Percentiles rank a stretch among this genome's conserved stretches.
phyloP scores from a whole-genome alignment of 2,797 vertebrate genomes.

The Acanthopagrus latus region DNA sequence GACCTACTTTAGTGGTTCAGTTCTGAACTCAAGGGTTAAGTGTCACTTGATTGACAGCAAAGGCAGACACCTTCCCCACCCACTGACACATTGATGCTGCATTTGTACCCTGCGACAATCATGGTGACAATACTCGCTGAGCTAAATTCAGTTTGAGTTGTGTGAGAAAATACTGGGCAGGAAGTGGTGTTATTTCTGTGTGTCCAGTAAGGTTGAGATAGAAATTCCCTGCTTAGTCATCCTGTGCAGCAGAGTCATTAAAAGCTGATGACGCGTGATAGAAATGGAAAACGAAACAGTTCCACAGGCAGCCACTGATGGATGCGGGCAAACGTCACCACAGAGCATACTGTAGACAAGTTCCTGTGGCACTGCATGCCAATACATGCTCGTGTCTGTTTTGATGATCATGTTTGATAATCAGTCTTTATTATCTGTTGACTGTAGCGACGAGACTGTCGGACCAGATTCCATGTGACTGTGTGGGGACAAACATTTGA shows the following conservation, averaged over 20 bases:
- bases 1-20: too few species aligned
- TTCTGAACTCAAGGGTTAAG: too few species aligned
- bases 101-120: too few species aligned
- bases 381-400: slow-evolving; percentile 6
- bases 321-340: background rate
- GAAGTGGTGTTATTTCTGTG: background rate
- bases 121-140: too few species aligned
- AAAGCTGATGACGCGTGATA: background rate
- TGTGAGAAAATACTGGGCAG: too few species aligned
- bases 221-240: background rate
- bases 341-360: background rate
- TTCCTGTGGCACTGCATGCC: background rate
- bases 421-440: slow-evolving; percentile 6
- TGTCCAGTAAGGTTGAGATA: background rate
- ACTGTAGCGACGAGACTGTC: background rate
- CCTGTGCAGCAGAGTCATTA: background rate
- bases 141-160: too few species aligned
- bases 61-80: too few species aligned
- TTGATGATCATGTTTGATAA: background rate
- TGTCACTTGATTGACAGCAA: too few species aligned
- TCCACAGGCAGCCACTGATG: background rate
- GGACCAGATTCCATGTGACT: background rate
- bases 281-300: background rate
- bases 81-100: too few species aligned
- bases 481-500: background rate